These are phyloP conservation scores for Luffia ferchaultella DNA, from an alignment of 2,888 invertebrate genomes.

Conservation along the genomic window DNA sequence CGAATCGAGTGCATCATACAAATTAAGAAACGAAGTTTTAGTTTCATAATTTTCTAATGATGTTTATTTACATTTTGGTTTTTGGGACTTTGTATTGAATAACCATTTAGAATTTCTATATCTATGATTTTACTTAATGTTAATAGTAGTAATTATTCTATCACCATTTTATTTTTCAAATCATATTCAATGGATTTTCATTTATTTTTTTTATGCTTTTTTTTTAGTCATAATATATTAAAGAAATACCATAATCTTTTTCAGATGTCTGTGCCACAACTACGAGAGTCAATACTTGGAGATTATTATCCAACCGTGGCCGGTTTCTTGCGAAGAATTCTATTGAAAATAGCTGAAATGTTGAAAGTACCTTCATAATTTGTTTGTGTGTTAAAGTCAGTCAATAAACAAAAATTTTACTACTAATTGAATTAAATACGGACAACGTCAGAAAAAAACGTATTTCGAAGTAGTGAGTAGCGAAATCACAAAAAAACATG, in stretches of 20 bases:
- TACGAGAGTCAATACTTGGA: constrained; percentile 41
- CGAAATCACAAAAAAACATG: too few relatives aligned
- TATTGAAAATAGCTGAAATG: constrained; percentile 43
- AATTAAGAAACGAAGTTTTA: too few relatives aligned
- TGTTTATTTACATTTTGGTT: too few relatives aligned
- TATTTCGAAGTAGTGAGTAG: too few relatives aligned
- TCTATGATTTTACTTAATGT: not conserved
- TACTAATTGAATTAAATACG: too few relatives aligned
- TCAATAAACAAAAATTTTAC: too few relatives aligned
- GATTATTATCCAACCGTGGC: constrained; percentile 45
- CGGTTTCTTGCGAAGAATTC: constrained; percentile 31
- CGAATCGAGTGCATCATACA: too few relatives aligned
- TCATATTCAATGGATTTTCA: not conserved
- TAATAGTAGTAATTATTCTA: not conserved
- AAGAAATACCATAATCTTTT: not conserved
- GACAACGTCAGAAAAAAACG: too few relatives aligned
- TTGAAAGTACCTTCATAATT: constrained; percentile 23
- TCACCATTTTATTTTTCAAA: not conserved
- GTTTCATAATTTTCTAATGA: too few relatives aligned
- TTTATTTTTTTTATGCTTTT: not conserved
- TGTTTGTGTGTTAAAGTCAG: too few relatives aligned
- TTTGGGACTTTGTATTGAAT: too few relatives aligned
- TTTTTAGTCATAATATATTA: not conserved
- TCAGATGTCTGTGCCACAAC: constrained; percentile 49
- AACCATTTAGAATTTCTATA: not conserved